phyloP scores from a whole-genome alignment of 2,797 vertebrate genomes.

The Tympanoctomys barrerae region DNA sequence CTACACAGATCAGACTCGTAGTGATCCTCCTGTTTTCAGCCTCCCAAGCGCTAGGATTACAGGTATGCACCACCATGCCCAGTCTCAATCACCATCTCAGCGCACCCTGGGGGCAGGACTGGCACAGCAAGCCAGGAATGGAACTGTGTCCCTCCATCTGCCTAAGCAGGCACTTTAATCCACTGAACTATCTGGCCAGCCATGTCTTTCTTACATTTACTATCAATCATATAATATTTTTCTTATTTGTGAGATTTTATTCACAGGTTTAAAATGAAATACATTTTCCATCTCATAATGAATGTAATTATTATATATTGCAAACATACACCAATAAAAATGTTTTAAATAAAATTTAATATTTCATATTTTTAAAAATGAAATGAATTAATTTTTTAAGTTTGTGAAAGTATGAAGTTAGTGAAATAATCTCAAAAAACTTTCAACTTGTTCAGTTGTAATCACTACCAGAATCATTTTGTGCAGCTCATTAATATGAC shows the following conservation, averaged over 20 bases:
- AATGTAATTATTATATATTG: not conserved
- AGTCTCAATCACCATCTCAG: no score
- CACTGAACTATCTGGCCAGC: no score
- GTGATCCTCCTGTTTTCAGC: no score
- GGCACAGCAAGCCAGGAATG: no score
- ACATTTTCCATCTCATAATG: not conserved
- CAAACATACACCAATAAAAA: not conserved
- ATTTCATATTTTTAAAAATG: not conserved
- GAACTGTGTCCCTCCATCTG: no score
- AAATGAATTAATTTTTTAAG: conserved; percentile 52
- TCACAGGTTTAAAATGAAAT: conserved; percentile 63
- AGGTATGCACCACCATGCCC: no score
- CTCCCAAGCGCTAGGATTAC: no score
- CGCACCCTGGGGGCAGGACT: no score
- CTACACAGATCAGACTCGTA: no score
- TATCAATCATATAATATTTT: conserved; percentile 45
- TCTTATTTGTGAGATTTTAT: conserved; percentile 43
- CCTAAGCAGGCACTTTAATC: no score
- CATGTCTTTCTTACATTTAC: conserved; percentile 14
- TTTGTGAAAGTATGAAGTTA: conserved; percentile 57
- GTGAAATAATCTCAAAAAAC: conserved; percentile 25
- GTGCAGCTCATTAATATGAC: not conserved
- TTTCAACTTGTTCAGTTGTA: conserved; percentile 54
- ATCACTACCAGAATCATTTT: conserved; percentile 39
- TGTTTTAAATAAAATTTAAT: not conserved